A percentile compares a stretch with the other conserved stretches of the same genome.
These are phyloP conservation scores for Lota lota DNA, from an alignment of 2,113 vertebrate genomes.

Conservation along the genomic window DNA sequence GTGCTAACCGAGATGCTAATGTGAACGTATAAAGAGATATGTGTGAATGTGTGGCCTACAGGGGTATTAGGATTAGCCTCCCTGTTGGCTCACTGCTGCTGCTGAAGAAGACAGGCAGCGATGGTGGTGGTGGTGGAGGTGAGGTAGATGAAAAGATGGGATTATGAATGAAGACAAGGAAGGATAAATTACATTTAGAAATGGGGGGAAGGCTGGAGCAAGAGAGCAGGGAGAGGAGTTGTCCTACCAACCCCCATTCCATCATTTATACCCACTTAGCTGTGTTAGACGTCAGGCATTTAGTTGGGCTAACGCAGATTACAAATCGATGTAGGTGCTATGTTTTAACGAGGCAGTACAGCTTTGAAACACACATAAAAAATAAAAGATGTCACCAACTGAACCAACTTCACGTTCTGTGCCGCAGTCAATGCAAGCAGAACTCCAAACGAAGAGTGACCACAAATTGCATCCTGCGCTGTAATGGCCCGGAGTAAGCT, in stretches of 20 bases:
- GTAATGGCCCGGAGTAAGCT: too few relatives aligned
- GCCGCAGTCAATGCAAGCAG: too few relatives aligned
- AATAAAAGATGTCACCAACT: not conserved
- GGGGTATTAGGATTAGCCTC: slow-evolving; percentile 22
- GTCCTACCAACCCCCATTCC: not conserved
- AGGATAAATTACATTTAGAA: slow-evolving; percentile 17
- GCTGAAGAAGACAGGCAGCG: not conserved
- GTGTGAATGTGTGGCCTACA: slow-evolving; percentile 6
- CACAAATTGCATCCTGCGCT: too few relatives aligned
- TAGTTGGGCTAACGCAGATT: not conserved
- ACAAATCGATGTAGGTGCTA: not conserved
- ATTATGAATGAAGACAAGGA: slow-evolving; percentile 38
- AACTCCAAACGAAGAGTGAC: too few relatives aligned
- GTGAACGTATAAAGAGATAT: not conserved
- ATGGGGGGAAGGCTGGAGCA: not conserved
- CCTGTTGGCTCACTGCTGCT: slow-evolving; percentile 3
- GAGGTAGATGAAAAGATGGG: not conserved
- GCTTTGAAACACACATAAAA: not conserved
- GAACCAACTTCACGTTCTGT: not conserved
- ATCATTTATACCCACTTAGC: too few relatives aligned
- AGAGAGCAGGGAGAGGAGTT: not conserved
- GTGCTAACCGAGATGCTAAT: too few relatives aligned
- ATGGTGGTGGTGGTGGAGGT: not conserved
- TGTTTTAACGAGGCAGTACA: not conserved
- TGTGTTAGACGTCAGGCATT: not conserved